Base-by-base conservation (phyloP, 2,797 vertebrate species). In the Pelochelys cantorii region DNA sequence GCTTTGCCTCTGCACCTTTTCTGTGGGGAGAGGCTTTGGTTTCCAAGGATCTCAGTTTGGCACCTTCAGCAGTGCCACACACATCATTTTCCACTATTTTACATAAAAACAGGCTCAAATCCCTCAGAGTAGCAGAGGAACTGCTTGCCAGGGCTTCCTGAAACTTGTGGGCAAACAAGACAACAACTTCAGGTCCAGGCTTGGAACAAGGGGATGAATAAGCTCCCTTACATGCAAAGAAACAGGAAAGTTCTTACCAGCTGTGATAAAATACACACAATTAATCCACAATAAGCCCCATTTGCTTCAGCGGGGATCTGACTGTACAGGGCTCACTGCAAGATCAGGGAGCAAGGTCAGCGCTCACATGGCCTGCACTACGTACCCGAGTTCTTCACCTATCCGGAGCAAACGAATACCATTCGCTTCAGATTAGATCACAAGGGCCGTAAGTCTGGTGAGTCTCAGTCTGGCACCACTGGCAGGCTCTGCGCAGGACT, bases 311-410 rank as follows among this genome's bases (percentile, higher is more conserved):
- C 42, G 42, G 25, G 25, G 42, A 13, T 77, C 23, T 77, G 23
- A 23, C 74, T 75, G 65, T 0, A 0, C 4, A 1, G 17, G 18
- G 65, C 17, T 20, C 65, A 18, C 31, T 68, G 31, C 18, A 37
- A 34, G 18, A 71, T 71, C n/a, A 68, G 65, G n/a, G 31, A 68
- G n/a, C 8, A 34, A 5, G n/a, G n/a, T 34, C n/a, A 34, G n/a
- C 42, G 42, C n/a, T 37, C 65, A 71, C n/a, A 71, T 17, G 3
- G n/a, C n/a, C 65, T 34, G 18, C 65, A 71, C n/a, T 71, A 71
- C 0, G 1, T 37, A 9, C n/a, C 17, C 9, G 65, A 71, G n/a
- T 10, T 71, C 65, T 71, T 22, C n/a, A 37, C n/a, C 20, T 71
- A n/a, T 20, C 31, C 17, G 17, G 31, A 34, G 31, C 31, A 68